These are phyloP conservation scores for Poeciliopsis presidionis DNA, from an alignment of 2,797 vertebrate genomes.

Conservation along the genomic window DNA sequence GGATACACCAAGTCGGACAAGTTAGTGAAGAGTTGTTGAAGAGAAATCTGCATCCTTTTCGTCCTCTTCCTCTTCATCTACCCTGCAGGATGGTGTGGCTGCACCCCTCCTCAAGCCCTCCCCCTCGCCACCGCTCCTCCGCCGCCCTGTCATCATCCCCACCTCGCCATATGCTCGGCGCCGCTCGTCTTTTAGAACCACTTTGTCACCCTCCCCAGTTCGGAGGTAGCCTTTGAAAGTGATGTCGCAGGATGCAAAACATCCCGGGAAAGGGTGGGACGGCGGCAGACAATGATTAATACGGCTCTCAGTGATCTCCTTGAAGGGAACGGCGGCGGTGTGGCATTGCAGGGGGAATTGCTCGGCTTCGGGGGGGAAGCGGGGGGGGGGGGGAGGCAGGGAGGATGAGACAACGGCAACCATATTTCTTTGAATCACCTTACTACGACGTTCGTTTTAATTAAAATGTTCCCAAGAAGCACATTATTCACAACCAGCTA, in stretches of 20 bases:
- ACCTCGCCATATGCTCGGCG: constrained; percentile 49
- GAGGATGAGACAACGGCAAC: constrained; percentile 10
- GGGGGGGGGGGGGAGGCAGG: not conserved
- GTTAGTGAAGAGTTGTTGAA: constrained; percentile 18
- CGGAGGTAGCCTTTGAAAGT: constrained; percentile 62
- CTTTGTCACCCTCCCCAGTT: constrained; percentile 67
- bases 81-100: constrained; percentile 23
- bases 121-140: not conserved
- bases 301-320: constrained; percentile 61
- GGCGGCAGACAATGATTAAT: constrained; percentile 73
- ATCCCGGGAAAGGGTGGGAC: constrained; percentile 64
- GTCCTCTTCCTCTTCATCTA: constrained; percentile 46
- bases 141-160: not conserved
- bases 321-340: constrained; percentile 58
- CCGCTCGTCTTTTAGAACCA: constrained; percentile 59
- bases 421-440: constrained; percentile 57
- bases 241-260: constrained; percentile 67
- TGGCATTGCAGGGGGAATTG: constrained; percentile 55
- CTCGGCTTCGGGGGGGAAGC: constrained; percentile 31
- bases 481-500: constrained; percentile 61
- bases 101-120: not conserved
- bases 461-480: constrained; percentile 71
- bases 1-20: constrained; percentile 10
- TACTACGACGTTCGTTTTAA: constrained; percentile 62
- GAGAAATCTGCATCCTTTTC: constrained; percentile 31